Conservation (phyloP, 2,797 vertebrate species). For the Kryptolebias ocellatus region DNA sequence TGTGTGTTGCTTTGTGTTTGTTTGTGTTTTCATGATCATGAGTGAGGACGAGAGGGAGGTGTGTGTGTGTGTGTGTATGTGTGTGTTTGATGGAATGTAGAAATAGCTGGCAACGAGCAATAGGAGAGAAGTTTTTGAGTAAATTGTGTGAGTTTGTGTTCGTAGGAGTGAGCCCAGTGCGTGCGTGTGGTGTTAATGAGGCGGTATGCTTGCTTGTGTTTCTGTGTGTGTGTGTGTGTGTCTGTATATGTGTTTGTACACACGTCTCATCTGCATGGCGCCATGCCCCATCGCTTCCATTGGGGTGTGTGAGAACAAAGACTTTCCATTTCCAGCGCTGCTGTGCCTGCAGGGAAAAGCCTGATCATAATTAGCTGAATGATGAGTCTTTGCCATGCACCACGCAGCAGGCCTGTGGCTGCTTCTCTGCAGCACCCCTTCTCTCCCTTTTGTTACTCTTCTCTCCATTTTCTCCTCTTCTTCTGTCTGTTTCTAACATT, state of each 20-base stretch:
- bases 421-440: conserved; percentile 61
- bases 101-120: conserved; percentile 51
- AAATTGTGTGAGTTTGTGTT: conserved; percentile 38
- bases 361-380: conserved; percentile 88
- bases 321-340: conserved; percentile 80
- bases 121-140: conserved; percentile 38
- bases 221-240: conserved; percentile 48
- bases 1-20: conserved; percentile 26
- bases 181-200: conserved; percentile 64
- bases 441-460: conserved; percentile 49
- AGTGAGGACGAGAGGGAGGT: conserved; percentile 12
- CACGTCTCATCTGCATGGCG: conserved; percentile 78
- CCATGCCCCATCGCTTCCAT: conserved; percentile 83
- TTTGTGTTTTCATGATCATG: conserved; percentile 22
- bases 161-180: conserved; percentile 45
- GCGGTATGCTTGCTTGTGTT: conserved; percentile 50
- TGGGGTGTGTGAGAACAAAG: conserved; percentile 85
- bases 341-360: conserved; percentile 83
- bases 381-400: conserved; percentile 82
- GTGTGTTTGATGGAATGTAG: conserved; percentile 32
- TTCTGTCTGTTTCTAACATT: conserved; percentile 57
- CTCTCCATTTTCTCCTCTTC: conserved; percentile 47
- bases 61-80: conserved; percentile 47
- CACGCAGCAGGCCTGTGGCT: conserved; percentile 79
- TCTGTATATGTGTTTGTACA: conserved; percentile 53